Percentiles rank a stretch among this genome's conserved stretches.
Conservation (phyloP, 2,113 vertebrate species). For the Atractosteus spatula region DNA sequence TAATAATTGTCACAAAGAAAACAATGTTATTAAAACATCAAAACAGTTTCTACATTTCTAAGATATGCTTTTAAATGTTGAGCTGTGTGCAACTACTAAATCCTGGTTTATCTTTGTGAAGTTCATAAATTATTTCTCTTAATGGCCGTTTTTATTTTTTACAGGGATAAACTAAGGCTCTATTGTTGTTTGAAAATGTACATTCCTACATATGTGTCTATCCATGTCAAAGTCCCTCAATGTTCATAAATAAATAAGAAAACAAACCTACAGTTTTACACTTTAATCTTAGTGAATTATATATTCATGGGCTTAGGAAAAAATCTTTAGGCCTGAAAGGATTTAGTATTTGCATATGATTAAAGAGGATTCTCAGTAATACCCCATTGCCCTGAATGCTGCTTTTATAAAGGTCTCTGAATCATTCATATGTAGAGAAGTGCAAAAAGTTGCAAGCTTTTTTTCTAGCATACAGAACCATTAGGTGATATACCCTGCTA, state of each 20-base stretch:
- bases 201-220: no score
- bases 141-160: no score
- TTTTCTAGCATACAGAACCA: no score
- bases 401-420: conserved; percentile 40
- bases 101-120: no score
- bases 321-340: conserved; percentile 35
- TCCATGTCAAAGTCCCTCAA: no score
- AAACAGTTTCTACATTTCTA: not conserved
- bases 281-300: conserved; percentile 48
- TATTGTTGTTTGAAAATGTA: no score
- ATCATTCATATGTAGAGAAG: conserved; percentile 14
- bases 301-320: conserved; percentile 33
- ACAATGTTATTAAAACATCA: conserved; percentile 18
- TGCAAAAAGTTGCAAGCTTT: no score
- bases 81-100: no score
- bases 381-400: conserved; percentile 57
- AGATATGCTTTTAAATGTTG: no score
- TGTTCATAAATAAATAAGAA: not conserved
- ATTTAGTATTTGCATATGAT: conserved; percentile 59
- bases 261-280: conserved; percentile 30
- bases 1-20: conserved; percentile 25
- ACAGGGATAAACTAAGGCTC: no score
- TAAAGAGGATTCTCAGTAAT: conserved; percentile 61
- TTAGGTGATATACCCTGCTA: no score
- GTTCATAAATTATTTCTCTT: no score